Conservation (phyloP, 1,140 invertebrate genomes). For the Lysiphlebus fabarum region DNA sequence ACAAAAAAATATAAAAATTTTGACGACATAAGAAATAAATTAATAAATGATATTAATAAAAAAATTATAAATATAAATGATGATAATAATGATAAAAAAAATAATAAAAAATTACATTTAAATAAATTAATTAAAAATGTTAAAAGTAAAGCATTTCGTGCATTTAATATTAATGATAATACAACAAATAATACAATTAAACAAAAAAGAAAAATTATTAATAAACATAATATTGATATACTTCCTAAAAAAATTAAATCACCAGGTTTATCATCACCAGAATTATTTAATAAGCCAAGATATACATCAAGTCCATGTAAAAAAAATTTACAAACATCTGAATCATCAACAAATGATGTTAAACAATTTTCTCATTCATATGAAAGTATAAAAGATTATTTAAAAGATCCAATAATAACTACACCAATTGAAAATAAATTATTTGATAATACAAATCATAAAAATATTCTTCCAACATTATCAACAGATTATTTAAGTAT, state of each 20-base stretch:
- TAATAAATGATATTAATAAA: conserved; percentile 54
- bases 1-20: conserved; percentile 56
- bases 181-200: conserved; percentile 25
- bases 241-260: conserved; percentile 35
- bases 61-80: conserved; percentile 37
- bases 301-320: conserved; percentile 9
- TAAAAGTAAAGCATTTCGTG: conserved; percentile 57
- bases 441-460: conserved; percentile 20
- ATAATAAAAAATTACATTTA: conserved; percentile 44
- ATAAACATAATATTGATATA: conserved; percentile 27
- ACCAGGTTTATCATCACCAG: background rate
- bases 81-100: conserved; percentile 18
- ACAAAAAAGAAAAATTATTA: too few species aligned
- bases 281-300: conserved; percentile 14
- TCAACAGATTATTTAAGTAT: conserved; percentile 29
- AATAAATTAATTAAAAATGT: conserved; percentile 51
- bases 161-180: conserved; percentile 45
- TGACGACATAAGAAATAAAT: conserved; percentile 52
- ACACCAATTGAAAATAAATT: conserved; percentile 23
- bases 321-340: conserved; percentile 13
- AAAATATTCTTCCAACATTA: conserved; percentile 25
- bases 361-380: conserved; percentile 29
- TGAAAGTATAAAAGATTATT: conserved; percentile 38
- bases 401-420: conserved; percentile 29
- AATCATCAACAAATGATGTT: background rate